Evolutionary conservation across 2,888 invertebrate genomes (phyloP).

Genomic region (Ditylenchus weischeri): DNA sequence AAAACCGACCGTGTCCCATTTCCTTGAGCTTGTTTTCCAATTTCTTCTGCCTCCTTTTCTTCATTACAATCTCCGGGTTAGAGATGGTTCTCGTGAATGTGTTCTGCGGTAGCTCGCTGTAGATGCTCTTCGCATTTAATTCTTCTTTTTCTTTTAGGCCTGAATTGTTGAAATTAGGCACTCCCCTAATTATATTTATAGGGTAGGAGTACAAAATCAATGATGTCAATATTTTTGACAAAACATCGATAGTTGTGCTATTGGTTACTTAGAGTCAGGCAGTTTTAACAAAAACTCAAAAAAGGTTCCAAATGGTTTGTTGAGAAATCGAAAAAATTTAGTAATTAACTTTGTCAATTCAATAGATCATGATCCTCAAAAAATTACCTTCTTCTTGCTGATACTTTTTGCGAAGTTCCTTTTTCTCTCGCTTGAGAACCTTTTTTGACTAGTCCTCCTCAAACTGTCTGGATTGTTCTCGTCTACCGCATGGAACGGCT

Average conservation of each 20-base stretch:
- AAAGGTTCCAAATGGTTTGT: too few species aligned
- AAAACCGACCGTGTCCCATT: conserved; percentile 42
- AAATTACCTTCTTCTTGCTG: conserved; percentile 19
- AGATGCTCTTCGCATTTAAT: conserved; percentile 54
- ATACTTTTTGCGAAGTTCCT: conserved; percentile 69
- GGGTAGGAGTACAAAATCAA: too few species aligned
- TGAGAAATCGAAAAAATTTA: too few species aligned
- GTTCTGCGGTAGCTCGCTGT: conserved; percentile 78
- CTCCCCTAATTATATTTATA: too few species aligned
- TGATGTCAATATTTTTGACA: too few species aligned
- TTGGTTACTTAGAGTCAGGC: too few species aligned
- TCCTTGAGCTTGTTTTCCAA: conserved; percentile 85
- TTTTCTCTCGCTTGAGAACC: conserved; percentile 90
- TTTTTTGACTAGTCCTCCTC: conserved; percentile 59
- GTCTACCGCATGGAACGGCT: conserved; percentile 26
- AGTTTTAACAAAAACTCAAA: too few species aligned
- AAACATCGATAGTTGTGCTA: too few species aligned
- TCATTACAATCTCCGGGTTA: conserved; percentile 99
- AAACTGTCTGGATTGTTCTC: conserved; percentile 21
- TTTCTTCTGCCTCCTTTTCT: conserved; percentile 89
- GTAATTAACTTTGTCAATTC: too few species aligned
- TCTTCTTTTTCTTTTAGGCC: conserved; percentile 13
- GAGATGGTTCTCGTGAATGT: conserved; percentile 98
- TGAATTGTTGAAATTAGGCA: neutral
- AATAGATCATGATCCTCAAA: neutral